Evolutionary conservation across 2,113 vertebrate genomes (phyloP).

Genomic region (Pluvianellus socialis): DNA sequence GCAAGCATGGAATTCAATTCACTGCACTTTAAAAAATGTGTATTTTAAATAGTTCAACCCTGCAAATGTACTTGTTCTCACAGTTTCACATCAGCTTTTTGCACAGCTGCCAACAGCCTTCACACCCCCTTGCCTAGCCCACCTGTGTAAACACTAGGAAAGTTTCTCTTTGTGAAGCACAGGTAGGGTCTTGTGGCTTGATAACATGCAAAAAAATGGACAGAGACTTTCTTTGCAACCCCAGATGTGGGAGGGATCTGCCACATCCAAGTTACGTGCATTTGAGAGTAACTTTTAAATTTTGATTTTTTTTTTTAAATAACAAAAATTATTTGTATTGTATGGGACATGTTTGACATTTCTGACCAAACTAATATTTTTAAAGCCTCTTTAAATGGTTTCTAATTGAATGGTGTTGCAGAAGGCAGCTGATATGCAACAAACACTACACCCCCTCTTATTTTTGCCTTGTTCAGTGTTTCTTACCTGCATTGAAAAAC

Average conservation of each 20-base stretch:
- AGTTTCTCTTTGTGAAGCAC: constrained; percentile 29
- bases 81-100: constrained; percentile 30
- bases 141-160: constrained; percentile 45
- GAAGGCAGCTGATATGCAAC: background rate
- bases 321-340: background rate
- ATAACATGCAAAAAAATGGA: background rate
- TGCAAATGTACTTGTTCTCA: constrained; percentile 41
- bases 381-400: constrained; percentile 39
- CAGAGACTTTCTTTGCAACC: background rate
- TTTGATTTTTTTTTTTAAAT: constrained; percentile 35
- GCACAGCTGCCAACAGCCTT: constrained; percentile 23
- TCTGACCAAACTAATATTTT: constrained; percentile 59
- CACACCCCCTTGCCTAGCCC: constrained; percentile 7
- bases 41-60: constrained; percentile 30
- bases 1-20: constrained; percentile 9
- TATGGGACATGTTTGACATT: constrained; percentile 11
- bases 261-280: background rate
- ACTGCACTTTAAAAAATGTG: constrained; percentile 8
- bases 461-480: background rate
- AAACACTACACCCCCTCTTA: background rate
- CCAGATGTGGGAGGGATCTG: background rate
- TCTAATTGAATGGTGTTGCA: background rate
- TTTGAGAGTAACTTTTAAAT: constrained; percentile 6
- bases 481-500: background rate
- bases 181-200: constrained; percentile 25